phyloP scores from a whole-genome alignment of 2,797 vertebrate genomes.

The Urophycis tenuis region DNA sequence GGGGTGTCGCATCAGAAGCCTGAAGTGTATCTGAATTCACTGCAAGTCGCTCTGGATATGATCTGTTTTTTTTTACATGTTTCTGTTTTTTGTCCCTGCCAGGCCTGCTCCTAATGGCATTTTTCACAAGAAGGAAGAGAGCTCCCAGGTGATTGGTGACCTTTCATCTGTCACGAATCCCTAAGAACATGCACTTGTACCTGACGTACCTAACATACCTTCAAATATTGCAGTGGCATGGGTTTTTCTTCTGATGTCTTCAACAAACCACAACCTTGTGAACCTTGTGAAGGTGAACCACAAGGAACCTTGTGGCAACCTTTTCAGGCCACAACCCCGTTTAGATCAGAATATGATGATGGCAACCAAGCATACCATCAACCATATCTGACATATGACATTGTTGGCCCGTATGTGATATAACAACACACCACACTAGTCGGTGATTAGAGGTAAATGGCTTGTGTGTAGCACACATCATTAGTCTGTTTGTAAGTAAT shows the following conservation, averaged over 20 bases:
- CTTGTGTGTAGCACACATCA: no score
- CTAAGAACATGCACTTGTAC: neutral
- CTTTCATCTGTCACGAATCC: neutral
- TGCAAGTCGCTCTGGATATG: neutral
- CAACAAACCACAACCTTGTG: no score
- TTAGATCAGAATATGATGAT: no score
- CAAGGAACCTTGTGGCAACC: no score
- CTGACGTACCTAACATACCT: neutral
- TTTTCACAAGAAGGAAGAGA: constrained; percentile 68
- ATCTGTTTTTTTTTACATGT: neutral
- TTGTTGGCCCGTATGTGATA: no score
- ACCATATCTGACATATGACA: no score
- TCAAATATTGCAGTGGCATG: neutral
- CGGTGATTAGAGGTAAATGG: no score
- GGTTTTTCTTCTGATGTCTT: neutral
- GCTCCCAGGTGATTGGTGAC: constrained; percentile 64
- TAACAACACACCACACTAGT: no score
- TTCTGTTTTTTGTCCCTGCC: constrained; percentile 13
- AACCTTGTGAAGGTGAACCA: no score
- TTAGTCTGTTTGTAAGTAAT: no score
- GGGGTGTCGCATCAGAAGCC: neutral
- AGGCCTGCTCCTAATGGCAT: constrained; percentile 60
- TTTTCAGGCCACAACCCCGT: no score
- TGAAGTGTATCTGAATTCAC: neutral
- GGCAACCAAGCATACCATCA: no score